Evolutionary conservation across 2,888 invertebrate species (phyloP), one percentile per base, ranked within the genome.

Genomic region (Lepidocyrtinus sp.): DNA sequence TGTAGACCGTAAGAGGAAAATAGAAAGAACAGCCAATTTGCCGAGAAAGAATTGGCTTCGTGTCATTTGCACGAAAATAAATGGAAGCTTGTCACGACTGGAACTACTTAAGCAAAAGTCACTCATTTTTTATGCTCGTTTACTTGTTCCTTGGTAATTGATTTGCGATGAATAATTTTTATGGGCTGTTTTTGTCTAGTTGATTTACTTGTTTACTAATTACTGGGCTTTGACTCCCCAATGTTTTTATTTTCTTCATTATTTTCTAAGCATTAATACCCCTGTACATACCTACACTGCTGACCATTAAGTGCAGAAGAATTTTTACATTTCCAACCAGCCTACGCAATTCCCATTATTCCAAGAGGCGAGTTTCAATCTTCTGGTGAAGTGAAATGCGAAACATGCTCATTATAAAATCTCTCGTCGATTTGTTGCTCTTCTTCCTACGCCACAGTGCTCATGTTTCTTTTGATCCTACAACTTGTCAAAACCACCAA

Each of bases 81-180:
- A 85, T 85, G 81, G 84, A 75, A 74, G 82, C 83, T 82, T 82
- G 83, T 84, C 85, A 85, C 85, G 85, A 85, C 82, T 80, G 82
- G 82, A 84, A 82, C 82, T 82, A 85, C 84, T 85, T 85, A 85
- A 63, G 69, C 73, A 70, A 71, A 36, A 65, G 65, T 63, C 70
- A 77, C 59, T 65, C 71, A 61, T 71, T 71, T 71, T 55, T 55
- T 55, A 55, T 55, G 46, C 70, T 36, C 76, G 55, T 45, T 46
- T 67, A 46, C 67, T 61, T 64, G 75, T 64, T 75, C 76, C 26
- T n/a, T 77, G 61, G 71, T 77, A 77, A 77, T 77, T 77, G 77
- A 77, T 77, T 77, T 77, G 77, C 71, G 77, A 77, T 77, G 77
- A 77, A 77, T 77, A 77, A 77, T 77, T 77, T 77, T 77, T 77